Base-by-base conservation (phyloP, 2,113 vertebrate genomes). In the Choloepus hoffmanni region DNA sequence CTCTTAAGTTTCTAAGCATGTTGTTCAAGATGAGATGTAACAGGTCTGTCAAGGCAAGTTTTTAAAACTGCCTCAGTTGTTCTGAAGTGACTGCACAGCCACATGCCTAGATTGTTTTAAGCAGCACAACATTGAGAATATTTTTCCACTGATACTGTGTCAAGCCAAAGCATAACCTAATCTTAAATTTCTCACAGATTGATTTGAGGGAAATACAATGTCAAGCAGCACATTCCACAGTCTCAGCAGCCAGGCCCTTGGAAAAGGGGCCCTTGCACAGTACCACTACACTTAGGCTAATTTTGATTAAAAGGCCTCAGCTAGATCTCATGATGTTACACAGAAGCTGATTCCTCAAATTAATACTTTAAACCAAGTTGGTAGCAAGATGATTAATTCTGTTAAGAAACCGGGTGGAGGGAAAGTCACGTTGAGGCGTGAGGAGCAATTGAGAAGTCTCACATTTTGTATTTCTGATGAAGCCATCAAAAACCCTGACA, bases 41-140 rank as follows among this genome's bases (percentile, higher is more conserved):
- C 92, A 90, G 93, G 77, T 86, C 92, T 97, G 95, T 96, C 97
- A 95, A 93, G 93, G 96, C 33, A 88, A 96, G 86, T 84, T 96
- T 94, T 97, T 91, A 72, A 90, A 92, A 89, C 79, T 72, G 74
- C 72, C 94, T 94, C 5, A 33, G 77, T 33, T 60, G 96, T 91
- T 97, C 94, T 96, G 96, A 97, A 96, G 96, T 96, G 62, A 83
- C 30, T 93, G 60, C 96, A 90, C 92, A 93, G 94, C 85, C 73
- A 72, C 95, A 87, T 97, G 84, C 84, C 92, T 58, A 95, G 93
- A 87, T 82, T 93, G 74, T 95, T 88, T 88, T 62, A 36, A 93
- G 67, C 36, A 48, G 53, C 62, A 1, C 43, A 86, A 94, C 60
- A 63, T 60, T 21, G 1, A 92, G 92, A 97, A 96, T 84, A 93